Conservation (phyloP, 2,797 vertebrate species). For the Lateolabrax maculatus region DNA sequence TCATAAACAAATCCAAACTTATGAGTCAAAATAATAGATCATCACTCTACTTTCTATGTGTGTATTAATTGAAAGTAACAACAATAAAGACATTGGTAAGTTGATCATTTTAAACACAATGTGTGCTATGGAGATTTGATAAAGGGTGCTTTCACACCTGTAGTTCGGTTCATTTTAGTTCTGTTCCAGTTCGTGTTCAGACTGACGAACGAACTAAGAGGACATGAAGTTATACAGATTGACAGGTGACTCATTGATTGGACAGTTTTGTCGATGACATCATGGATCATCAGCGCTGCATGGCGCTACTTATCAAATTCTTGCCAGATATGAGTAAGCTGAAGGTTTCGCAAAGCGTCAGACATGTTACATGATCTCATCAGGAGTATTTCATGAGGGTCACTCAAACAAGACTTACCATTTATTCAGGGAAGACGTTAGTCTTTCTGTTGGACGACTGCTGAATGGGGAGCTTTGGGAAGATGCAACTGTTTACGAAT, state of each 20-base stretch:
- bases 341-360: constrained; percentile 22
- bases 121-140: neutral
- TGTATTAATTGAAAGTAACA: constrained; percentile 13
- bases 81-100: constrained; percentile 8
- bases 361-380: constrained; percentile 29
- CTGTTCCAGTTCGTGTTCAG: neutral
- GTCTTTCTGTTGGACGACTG: constrained; percentile 15
- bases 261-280: neutral
- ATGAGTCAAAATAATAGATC: neutral
- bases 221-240: neutral
- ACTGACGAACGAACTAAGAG: no score
- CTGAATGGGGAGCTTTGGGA: constrained; percentile 37
- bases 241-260: neutral
- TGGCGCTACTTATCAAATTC: neutral
- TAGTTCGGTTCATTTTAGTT: neutral
- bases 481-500: constrained; percentile 65
- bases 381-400: constrained; percentile 33
- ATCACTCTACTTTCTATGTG: constrained; percentile 12
- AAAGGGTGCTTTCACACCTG: neutral
- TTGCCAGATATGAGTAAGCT: neutral
- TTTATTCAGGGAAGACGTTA: constrained; percentile 16
- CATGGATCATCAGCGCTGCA: neutral
- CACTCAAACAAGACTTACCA: constrained; percentile 4
- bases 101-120: neutral
- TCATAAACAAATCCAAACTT: neutral